Base-by-base conservation (phyloP, 2,888 invertebrate genomes). In the Metellina segmentata region DNA sequence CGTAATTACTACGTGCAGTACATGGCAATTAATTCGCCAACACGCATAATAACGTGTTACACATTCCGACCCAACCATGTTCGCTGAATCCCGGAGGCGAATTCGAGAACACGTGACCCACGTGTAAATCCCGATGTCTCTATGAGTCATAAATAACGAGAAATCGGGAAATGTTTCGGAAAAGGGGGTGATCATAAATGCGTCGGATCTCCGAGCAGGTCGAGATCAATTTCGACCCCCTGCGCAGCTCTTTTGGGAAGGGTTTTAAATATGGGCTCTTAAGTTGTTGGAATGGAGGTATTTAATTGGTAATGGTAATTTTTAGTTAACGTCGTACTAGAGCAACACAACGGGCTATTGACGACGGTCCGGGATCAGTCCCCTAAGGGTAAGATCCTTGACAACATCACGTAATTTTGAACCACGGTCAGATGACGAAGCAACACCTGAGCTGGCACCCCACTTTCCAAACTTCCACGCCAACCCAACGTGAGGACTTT, bases 21-120 rank as follows among this genome's bases (percentile, higher is more conserved):
- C 91, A 91, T 91, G 77, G 83, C 91, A 91, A 91, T 91, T 91
- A 91, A 91, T 91, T 91, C 91, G 83, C 72, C 78, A 91, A 91
- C 91, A 91, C 91, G 91, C 91, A 91, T 91, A 87, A 77, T 91
- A 82, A 91, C 91, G 91, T 91, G 91, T 91, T 91, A 70, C 81
- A 69, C 86, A 82, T 91, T 81, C 91, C 86, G 49, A 77, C 34
- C 71, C 61, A 70, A 72, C 70, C 34, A n/a, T 81, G 79, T 52
- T 86, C 81, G 52, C 78, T 19, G 87, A 91, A 91, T 91, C 91
- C 91, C 91, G 83, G 71, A 77, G 87, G 87, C 83, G 87, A 87
- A 82, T 87, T 91, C 82, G 78, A 69, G 87, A 83, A 74, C 91
- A 87, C 91, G 91, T 91, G 91, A 91, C 91, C 82, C 52, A 49